Base-by-base conservation (phyloP, 2,888 invertebrate genomes). In the Theretra japonica region DNA sequence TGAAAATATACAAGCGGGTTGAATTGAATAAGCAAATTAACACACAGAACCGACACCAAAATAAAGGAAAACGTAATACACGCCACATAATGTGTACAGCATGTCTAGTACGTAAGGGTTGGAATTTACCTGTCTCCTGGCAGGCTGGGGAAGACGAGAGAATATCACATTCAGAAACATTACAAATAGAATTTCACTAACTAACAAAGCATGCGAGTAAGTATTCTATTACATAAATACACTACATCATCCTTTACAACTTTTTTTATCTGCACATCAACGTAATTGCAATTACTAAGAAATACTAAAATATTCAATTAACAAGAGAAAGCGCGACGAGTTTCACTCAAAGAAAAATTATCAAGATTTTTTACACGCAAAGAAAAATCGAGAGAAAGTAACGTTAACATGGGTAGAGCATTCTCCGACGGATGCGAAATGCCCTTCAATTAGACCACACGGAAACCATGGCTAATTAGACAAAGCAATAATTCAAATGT, bases 121-220 rank as follows among this genome's bases (percentile, higher is more conserved):
- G 78, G 82, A 82, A 80, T 94, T 65, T 94, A 95, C 95, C 95
- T 95, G 95, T 91, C 86, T 95, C 95, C 95, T 95, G 95, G 95
- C 94, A 94, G 94, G 95, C 95, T 95, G 94, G 83, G 93, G 82
- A 94, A 95, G 94, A 94, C 86, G 90, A 94, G 91, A 95, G 92
- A 94, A 94, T 91, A 92, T 90, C 93, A 94, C 94, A 94, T 94
- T 94, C 94, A 94, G 94, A 94, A 91, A 91, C 90, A 92, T 90
- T 91, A 93, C 92, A 88, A 87, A 87, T 90, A 88, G 84, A 92
- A 86, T 90, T 86, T 89, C 80, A 88, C 91, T 89, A 89, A 80
- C 81, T 83, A 90, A 87, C 85, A 84, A 88, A 86, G 84, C 93
- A 93, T 93, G 93, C 94, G 83, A 80, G 83, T 79, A 83, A 76